Evolutionary conservation across 2,113 vertebrate genomes (phyloP), one percentile per base, ranked within the genome.

Genomic region (Calyptommatus sinebrachiatus): DNA sequence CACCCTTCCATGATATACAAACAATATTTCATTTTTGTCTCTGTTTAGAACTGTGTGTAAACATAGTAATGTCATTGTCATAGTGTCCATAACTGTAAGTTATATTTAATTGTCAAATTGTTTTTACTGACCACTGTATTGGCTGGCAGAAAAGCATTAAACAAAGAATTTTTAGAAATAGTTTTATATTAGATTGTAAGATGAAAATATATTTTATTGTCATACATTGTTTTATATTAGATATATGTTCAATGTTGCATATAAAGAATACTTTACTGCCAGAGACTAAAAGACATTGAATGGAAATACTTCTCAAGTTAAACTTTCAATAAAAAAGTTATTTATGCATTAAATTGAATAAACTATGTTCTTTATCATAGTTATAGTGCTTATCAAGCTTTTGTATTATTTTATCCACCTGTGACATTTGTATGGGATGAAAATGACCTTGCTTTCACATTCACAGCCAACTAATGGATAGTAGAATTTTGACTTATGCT

Each of bases 91-190:
- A 84, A 85, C 75, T 63, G 79, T 86, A 66, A 86, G 65, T 80
- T 91, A 71, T 80, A 89, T 79, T 80, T 83, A 84, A 84, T 89
- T 80, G 78, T 26, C 74, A 89, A 74, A 86, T 85, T 84, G 65
- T 73, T 86, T 89, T 79, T 92, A 41, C 71, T 87, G 65, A 88
- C 84, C 84, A 89, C 24, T 90, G 46, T 74, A 91, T 84, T 89
- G 84, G 48, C 63, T 80, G 28, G 50, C 10, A 12, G 21, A 80
- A 81, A 79, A 86, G 83, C 14, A 53, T n/a, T 41, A 87, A 87
- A 77, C 75, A 90, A 83, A 83, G 85, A 83, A 83, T 84, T 89
- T 26, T 70, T 87, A 60, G 87, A 60, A 82, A 61, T 81, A 70
- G 69, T 8, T 57, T 86, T 91, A 86, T 85, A 68, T 60, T 61